These are phyloP conservation scores for Sarcophaga caerulescens DNA, from an alignment of 2,888 invertebrate species.

Conservation along the genomic window DNA sequence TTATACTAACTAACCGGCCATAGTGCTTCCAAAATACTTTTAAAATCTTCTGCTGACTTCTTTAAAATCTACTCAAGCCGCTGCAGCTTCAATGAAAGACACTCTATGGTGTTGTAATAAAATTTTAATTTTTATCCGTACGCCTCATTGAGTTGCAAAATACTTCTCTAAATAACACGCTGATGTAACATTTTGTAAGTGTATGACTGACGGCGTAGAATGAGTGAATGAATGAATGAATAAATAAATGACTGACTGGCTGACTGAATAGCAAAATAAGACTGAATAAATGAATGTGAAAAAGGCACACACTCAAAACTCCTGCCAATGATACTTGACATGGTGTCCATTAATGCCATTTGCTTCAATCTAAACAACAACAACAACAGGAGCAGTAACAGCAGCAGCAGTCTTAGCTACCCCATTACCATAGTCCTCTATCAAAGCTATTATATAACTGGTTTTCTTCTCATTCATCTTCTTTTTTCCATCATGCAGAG, in stretches of 20 bases:
- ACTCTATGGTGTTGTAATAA: slow-evolving; percentile 39
- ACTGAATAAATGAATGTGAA: slow-evolving; percentile 42
- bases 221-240: slow-evolving; percentile 38
- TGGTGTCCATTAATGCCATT: slow-evolving; percentile 67
- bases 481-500: slow-evolving; percentile 10
- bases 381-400: too few relatives aligned
- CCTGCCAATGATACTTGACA: slow-evolving; percentile 69
- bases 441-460: neutral
- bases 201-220: neutral
- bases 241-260: slow-evolving; percentile 20
- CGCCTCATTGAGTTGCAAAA: slow-evolving; percentile 55
- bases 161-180: slow-evolving; percentile 23
- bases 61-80: neutral
- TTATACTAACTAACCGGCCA: too few relatives aligned
- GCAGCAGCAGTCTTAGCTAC: neutral
- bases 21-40: too few relatives aligned
- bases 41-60: too few relatives aligned
- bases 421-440: neutral
- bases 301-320: slow-evolving; percentile 56
- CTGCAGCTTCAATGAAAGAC: neutral
- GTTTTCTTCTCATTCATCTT: neutral
- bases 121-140: slow-evolving; percentile 40
- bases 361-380: slow-evolving; percentile 19
- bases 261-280: neutral
- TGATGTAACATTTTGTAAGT: slow-evolving; percentile 8